phyloP scores from a whole-genome alignment of 2,888 invertebrate species.

The Fragum whitleyi region DNA sequence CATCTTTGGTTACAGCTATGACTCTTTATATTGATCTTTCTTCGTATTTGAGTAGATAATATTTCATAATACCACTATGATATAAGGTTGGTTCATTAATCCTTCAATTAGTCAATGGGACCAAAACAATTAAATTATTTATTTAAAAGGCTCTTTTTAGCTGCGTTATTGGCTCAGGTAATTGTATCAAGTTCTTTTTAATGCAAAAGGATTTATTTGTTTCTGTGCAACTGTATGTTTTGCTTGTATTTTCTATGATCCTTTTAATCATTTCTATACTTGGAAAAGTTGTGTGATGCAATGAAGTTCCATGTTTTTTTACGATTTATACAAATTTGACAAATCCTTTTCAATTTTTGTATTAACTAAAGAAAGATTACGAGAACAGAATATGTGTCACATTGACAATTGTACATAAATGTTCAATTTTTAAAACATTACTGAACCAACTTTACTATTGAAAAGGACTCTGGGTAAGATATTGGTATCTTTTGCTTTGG shows the following conservation, averaged over 20 bases:
- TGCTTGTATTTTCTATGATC: background rate
- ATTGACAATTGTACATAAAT: background rate
- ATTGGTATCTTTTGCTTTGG: constrained; percentile 32
- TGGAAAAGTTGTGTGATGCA: too few relatives aligned
- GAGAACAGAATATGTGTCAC: background rate
- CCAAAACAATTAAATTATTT: background rate
- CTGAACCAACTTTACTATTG: constrained; percentile 20
- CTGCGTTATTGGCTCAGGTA: background rate
- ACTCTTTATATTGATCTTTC: constrained; percentile 23
- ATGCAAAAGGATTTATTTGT: background rate
- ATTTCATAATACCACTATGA: constrained; percentile 33
- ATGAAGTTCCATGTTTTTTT: too few relatives aligned
- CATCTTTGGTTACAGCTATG: constrained; percentile 27
- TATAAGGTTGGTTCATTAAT: constrained; percentile 18
- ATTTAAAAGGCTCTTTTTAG: background rate
- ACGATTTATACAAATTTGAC: too few relatives aligned
- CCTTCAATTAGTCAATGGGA: background rate
- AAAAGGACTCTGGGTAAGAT: constrained; percentile 11
- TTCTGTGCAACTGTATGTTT: background rate
- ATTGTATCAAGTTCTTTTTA: background rate
- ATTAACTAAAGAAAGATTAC: background rate
- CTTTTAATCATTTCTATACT: too few relatives aligned
- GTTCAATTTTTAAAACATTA: background rate
- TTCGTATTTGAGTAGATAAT: constrained; percentile 26
- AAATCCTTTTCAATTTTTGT: too few relatives aligned